Percentiles rank a stretch among this genome's conserved stretches.
These are phyloP conservation scores for Julus scandinavius DNA, from an alignment of 2,888 invertebrate species.

Conservation along the genomic window DNA sequence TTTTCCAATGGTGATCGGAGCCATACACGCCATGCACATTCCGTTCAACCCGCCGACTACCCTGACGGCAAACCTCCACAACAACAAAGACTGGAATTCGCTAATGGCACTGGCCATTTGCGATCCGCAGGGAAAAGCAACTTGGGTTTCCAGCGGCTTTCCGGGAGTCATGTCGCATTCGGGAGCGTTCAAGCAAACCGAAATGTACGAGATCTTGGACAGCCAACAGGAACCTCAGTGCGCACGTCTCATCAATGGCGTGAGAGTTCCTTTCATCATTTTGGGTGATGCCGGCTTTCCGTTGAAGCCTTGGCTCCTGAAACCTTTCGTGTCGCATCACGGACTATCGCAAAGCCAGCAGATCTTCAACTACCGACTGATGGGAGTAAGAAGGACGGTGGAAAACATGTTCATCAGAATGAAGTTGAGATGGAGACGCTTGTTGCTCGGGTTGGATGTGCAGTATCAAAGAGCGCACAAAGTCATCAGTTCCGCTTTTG, in stretches of 20 bases:
- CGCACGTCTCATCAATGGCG: background rate
- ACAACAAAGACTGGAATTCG: background rate
- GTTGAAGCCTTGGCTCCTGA: background rate
- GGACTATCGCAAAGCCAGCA: background rate
- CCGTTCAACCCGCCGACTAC: background rate
- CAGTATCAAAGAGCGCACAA: conserved; percentile 7
- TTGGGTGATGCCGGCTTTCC: background rate
- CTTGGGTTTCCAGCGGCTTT: background rate
- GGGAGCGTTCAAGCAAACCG: background rate
- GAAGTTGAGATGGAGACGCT: background rate
- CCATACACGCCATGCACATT: background rate
- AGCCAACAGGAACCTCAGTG: background rate
- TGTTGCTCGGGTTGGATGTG: background rate
- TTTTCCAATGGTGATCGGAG: background rate
- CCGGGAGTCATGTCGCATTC: background rate
- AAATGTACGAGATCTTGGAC: background rate
- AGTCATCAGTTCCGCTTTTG: background rate
- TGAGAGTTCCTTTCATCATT: background rate
- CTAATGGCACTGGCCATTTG: background rate
- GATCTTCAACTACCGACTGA: background rate
- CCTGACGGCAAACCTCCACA: background rate
- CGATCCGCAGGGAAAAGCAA: background rate
- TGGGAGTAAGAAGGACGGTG: background rate
- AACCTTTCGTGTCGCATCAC: background rate
- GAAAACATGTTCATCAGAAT: background rate